Evolutionary conservation across 2,113 vertebrate genomes (phyloP).

Genomic region (Hippoglossus stenolepis): DNA sequence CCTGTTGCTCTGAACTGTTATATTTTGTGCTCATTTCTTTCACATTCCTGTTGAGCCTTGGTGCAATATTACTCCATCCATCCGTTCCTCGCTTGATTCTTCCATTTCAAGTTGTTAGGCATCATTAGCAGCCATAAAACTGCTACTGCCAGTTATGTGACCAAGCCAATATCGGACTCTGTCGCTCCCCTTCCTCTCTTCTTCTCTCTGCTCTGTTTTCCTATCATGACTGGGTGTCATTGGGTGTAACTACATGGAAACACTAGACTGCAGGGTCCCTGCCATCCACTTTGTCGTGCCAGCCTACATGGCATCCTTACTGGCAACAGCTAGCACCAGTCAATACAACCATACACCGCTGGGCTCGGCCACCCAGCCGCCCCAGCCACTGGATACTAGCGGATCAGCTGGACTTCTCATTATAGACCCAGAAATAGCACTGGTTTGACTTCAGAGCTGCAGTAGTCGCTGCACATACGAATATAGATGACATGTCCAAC

Average conservation of each 20-base stretch:
- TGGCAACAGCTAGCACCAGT: slow-evolving; percentile 51
- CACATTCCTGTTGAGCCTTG: slow-evolving; percentile 9
- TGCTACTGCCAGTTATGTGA: slow-evolving; percentile 50
- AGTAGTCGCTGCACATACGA: slow-evolving; percentile 24
- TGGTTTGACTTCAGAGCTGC: slow-evolving; percentile 46
- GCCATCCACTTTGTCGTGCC: slow-evolving; percentile 52
- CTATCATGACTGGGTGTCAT: slow-evolving; percentile 49
- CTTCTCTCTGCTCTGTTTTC: slow-evolving; percentile 18
- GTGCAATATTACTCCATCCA: slow-evolving; percentile 20
- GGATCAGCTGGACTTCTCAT: slow-evolving; percentile 70
- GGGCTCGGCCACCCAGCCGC: slow-evolving; percentile 37
- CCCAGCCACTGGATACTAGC: slow-evolving; percentile 50
- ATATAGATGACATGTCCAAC: slow-evolving; percentile 54
- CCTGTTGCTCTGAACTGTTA: slow-evolving; percentile 11
- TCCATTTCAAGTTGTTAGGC: slow-evolving; percentile 40
- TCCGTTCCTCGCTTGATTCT: slow-evolving; percentile 12
- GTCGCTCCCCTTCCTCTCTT: slow-evolving; percentile 23
- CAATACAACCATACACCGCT: slow-evolving; percentile 51
- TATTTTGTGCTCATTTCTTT: background rate
- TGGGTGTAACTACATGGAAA: slow-evolving; percentile 19
- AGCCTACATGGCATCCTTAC: slow-evolving; percentile 33
- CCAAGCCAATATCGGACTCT: slow-evolving; percentile 38
- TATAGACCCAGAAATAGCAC: slow-evolving; percentile 56
- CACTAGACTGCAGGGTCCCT: background rate
- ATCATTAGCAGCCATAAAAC: slow-evolving; percentile 46